Conservation (phyloP, 1,140 invertebrate species). For the Coelopa frigida region DNA sequence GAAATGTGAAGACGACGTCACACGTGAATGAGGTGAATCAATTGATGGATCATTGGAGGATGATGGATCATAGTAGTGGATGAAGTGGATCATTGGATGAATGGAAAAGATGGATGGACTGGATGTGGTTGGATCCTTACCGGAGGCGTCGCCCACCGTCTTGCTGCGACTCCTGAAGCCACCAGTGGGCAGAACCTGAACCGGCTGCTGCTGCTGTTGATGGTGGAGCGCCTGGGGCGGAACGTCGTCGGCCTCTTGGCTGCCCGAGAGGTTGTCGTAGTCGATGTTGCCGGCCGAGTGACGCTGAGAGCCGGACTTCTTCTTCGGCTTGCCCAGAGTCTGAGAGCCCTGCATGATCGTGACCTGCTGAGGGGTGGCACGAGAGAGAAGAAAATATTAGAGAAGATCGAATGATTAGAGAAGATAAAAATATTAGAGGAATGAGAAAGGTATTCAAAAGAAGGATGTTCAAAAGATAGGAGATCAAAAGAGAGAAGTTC, state of each 20-base stretch:
- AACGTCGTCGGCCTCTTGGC: slow-evolving; percentile 48
- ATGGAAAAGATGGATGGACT: no score
- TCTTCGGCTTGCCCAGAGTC: slow-evolving; percentile 65
- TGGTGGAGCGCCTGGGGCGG: slow-evolving; percentile 41
- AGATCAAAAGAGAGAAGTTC: slow-evolving; percentile 13
- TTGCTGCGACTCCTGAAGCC: slow-evolving; percentile 79
- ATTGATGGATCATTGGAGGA: no score
- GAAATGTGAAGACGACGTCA: no score
- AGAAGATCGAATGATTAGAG: not conserved
- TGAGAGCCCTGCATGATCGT: slow-evolving; percentile 60
- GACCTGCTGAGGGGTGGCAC: slow-evolving; percentile 46
- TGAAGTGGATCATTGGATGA: no score
- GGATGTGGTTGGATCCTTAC: no score
- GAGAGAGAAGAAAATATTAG: slow-evolving; percentile 11
- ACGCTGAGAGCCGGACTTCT: slow-evolving; percentile 68
- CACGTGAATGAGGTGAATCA: no score
- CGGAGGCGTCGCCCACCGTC: slow-evolving; percentile 75
- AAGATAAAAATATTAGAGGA: not conserved
- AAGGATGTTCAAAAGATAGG: not conserved
- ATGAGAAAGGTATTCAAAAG: not conserved
- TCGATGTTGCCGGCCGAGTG: slow-evolving; percentile 86
- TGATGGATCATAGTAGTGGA: no score
- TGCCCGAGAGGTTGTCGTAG: slow-evolving; percentile 64
- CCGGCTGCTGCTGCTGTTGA: slow-evolving; percentile 26
- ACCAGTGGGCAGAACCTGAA: slow-evolving; percentile 38